Base-by-base conservation (phyloP, 2,797 vertebrate species). In the Caiman crocodilus region DNA sequence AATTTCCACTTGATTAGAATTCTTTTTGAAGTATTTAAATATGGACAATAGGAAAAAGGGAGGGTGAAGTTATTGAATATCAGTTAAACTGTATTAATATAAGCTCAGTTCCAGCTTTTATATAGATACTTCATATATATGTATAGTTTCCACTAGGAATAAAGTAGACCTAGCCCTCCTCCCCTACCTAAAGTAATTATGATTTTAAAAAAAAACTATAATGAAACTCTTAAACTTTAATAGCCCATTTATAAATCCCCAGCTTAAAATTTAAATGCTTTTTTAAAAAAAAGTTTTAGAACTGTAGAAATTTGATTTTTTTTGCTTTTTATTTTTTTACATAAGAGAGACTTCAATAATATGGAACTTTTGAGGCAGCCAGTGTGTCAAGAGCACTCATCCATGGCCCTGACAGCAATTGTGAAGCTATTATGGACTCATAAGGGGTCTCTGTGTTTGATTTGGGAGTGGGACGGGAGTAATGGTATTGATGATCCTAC, bases 1-100 rank as follows among this genome's bases (percentile, higher is more conserved):
- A 99, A 99, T 99, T 99, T 99, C 98, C 98, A 99, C 99, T 99
- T 99, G 99, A 99, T 99, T 99, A 99, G 99, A 99, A 99, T 99
- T 99, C 99, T 99, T 99, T 99, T 99, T 99, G 99, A 99, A 99
- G 99, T 99, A 98, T 99, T 99, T 99, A 98, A 99, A 98, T 98
- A 98, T 98, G 99, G 98, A 99, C 99, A 99, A 99, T 99, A 97
- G 98, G 97, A 99, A 98, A 99, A 98, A 98, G 99, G 98, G 98
- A 99, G 98, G 98, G 98, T 98, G 98, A 98, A 99, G 98, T 99
- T 99, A 99, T 99, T 99, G 99, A 99, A 99, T 99, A 99, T 99
- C 99, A 99, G 99, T 99, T 99, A 98, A 99, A 99, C 98, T 98
- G 98, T 98, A 99, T 99, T 99, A 99, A 99, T 99, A 99, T 99